Evolutionary conservation across 2,888 invertebrate species (phyloP).

Genomic region (Eugnorisma glareosa): DNA sequence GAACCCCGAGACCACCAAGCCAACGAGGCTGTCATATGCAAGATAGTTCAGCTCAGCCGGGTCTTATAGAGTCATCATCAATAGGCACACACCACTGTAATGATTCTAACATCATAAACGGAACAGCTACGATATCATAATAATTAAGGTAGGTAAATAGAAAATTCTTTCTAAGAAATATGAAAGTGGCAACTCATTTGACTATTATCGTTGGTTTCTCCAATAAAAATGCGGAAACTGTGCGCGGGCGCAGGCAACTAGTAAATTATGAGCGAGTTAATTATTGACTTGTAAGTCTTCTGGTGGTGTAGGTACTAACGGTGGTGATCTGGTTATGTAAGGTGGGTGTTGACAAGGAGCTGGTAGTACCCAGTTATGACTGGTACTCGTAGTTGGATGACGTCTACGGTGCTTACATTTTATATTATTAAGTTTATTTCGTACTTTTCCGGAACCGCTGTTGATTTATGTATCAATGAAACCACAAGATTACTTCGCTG

Average conservation of each 20-base stretch:
- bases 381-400: neutral
- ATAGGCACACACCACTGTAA: neutral
- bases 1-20: neutral
- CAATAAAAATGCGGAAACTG: slow-evolving; percentile 63
- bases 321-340: slow-evolving; percentile 40
- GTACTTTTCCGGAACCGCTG: neutral
- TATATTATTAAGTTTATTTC: neutral
- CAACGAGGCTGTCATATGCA: neutral
- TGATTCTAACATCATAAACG: neutral
- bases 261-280: slow-evolving; percentile 55
- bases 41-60: neutral
- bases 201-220: slow-evolving; percentile 59
- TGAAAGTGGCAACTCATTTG: slow-evolving; percentile 60
- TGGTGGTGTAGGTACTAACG: slow-evolving; percentile 2
- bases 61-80: neutral
- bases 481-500: neutral
- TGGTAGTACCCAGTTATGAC: neutral
- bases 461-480: neutral
- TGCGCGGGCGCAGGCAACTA: slow-evolving; percentile 31
- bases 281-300: slow-evolving; percentile 43
- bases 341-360: neutral
- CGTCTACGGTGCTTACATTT: neutral
- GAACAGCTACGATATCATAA: slow-evolving; percentile 1
- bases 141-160: slow-evolving; percentile 15
- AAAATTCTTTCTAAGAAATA: slow-evolving; percentile 57